Evolutionary conservation across 2,797 vertebrate genomes (phyloP), one percentile per base, ranked within the genome.

Genomic region (Salmo trutta): DNA sequence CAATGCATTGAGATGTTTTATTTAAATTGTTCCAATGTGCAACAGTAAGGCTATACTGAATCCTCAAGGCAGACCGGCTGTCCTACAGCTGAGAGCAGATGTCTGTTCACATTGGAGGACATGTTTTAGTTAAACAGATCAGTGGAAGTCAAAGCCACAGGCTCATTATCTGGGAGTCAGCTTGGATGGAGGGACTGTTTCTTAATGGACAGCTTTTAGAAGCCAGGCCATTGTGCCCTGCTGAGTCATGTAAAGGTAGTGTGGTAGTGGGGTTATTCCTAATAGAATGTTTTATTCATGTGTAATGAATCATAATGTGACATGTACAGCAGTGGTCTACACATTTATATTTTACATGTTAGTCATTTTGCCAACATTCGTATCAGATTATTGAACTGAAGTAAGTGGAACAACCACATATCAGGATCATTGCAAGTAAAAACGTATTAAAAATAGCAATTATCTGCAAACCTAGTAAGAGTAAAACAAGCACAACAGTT

Each of bases 71-170:
- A 29, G 29, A 14, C 2, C 3, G 24, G 12, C 2, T 15, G 31
- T 16, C 27, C 29, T 17, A 21, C 14, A 51, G 17, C 19, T 36
- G 15, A 54, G 5, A 41, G 69, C 79, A 86, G 78, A 80, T 73
- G 54, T 79, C 77, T 5, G 53, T 81, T 87, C 82, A 87, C 83
- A 83, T 81, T 86, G 89, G 81, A 68, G 88, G 86, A 83, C 94
- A 94, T 89, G 93, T 88, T 89, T 91, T 87, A 82, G 84, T 81
- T 94, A 94, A 94, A 91, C 85, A 90, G 92, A 94, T 95, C 94
- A 95, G 85, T 84, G 76, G 78, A 88, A 91, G 91, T 91, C 89
- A 94, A 93, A 93, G 93, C 91, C 90, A 83, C 19, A 14, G 75
- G 79, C 85, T 88, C 92, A 92, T 89, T 91, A 90, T 19, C 6